Percentiles rank a stretch among this genome's conserved stretches.
Conservation (phyloP, 2,797 vertebrate genomes). For the Catostomus latipinnis region DNA sequence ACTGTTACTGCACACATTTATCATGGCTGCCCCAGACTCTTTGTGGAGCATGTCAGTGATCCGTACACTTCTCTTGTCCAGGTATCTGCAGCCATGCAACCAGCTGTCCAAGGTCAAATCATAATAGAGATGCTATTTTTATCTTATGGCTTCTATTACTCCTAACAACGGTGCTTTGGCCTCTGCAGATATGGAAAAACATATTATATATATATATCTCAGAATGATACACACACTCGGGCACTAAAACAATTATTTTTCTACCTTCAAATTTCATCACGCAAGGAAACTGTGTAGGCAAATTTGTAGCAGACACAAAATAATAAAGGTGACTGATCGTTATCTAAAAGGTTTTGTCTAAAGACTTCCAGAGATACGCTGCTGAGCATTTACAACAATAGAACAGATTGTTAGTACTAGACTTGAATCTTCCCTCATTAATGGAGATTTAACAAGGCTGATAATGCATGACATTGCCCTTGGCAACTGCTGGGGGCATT, state of each 20-base stretch:
- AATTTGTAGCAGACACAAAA: constrained; percentile 9
- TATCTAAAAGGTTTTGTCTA: constrained; percentile 27
- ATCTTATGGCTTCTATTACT: constrained; percentile 57
- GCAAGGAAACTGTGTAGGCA: neutral
- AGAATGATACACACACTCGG: neutral
- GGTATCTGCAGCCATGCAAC: constrained; percentile 55
- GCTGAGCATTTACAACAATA: constrained; percentile 20
- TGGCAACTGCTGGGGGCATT: constrained; percentile 70
- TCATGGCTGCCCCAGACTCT: too few species aligned
- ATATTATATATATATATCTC: neutral
- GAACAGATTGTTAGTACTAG: constrained; percentile 50
- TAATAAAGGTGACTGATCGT: constrained; percentile 55
- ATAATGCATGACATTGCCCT: constrained; percentile 68
- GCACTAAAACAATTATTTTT: neutral
- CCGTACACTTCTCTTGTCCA: constrained; percentile 45
- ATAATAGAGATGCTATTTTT: constrained; percentile 63
- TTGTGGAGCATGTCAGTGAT: constrained; percentile 48
- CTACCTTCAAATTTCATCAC: constrained; percentile 47
- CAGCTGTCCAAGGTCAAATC: constrained; percentile 67
- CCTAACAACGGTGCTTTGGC: constrained; percentile 44
- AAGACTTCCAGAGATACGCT: constrained; percentile 48
- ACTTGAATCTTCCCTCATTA: constrained; percentile 64
- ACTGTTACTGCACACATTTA: neutral
- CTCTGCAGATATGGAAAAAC: constrained; percentile 10
- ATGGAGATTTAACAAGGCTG: constrained; percentile 71